These are phyloP conservation scores for Crocodylus rhombifer DNA, from an alignment of 2,797 vertebrate species.

Conservation along the genomic window DNA sequence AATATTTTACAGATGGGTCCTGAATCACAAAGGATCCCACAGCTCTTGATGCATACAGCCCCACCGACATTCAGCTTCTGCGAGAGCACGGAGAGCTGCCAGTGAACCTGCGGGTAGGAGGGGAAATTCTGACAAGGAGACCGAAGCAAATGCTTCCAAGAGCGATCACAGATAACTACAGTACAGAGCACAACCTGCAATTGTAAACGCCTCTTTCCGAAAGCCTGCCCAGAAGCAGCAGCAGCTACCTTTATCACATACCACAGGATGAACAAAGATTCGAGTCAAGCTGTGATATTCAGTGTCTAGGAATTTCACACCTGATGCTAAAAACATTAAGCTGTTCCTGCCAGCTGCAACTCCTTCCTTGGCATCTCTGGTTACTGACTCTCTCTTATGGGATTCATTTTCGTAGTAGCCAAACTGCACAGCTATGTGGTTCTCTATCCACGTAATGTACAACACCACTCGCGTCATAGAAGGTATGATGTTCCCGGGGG, in stretches of 20 bases:
- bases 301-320: background rate
- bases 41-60: background rate
- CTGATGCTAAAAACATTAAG: background rate
- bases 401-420: background rate
- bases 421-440: rapidly evolving
- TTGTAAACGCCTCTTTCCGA: background rate
- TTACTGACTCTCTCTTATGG: background rate
- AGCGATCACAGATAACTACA: background rate
- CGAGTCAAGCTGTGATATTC: background rate
- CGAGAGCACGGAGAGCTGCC: background rate
- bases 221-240: background rate
- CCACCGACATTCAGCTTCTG: background rate
- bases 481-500: rapidly evolving
- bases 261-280: background rate
- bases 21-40: background rate
- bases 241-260: background rate
- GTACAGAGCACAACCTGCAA: background rate
- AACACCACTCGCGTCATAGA: background rate
- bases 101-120: background rate
- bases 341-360: background rate
- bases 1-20: background rate
- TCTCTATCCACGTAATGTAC: background rate
- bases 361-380: background rate
- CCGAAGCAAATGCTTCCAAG: background rate
- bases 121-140: background rate